phyloP scores from a whole-genome alignment of 2,888 invertebrate species.

The Alviniconcha strummeri region DNA sequence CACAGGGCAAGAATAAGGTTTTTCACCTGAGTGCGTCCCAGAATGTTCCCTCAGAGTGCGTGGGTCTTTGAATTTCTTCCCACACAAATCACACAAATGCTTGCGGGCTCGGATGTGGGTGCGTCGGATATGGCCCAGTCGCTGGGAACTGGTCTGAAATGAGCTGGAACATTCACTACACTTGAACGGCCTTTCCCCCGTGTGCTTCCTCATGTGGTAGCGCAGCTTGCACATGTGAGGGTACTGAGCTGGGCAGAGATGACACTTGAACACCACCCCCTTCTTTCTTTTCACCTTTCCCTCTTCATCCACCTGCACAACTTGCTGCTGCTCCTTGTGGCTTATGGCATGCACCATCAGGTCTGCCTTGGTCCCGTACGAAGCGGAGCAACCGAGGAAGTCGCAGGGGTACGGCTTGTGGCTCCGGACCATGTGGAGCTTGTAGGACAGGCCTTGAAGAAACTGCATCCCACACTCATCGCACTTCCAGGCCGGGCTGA shows the following conservation, averaged over 20 bases:
- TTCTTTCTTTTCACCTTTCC: not conserved
- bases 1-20: conserved; percentile 16
- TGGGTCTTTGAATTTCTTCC: conserved; percentile 10
- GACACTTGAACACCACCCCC: conserved; percentile 4
- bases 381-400: not conserved
- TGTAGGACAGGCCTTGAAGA: conserved; percentile 14
- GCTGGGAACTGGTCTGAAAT: conserved; percentile 12
- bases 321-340: too few species aligned
- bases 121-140: not conserved
- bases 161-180: conserved; percentile 8
- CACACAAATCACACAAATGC: conserved; percentile 24
- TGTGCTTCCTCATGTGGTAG: conserved; percentile 13
- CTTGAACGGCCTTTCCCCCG: conserved; percentile 25
- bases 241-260: conserved; percentile 14
- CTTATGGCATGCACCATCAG: not conserved
- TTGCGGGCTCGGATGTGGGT: conserved; percentile 7
- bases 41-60: conserved; percentile 4
- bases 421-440: not conserved
- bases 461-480: conserved; percentile 29
- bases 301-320: too few species aligned
- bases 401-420: conserved; percentile 10
- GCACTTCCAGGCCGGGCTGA: conserved; percentile 15
- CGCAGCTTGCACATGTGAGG: conserved; percentile 13
- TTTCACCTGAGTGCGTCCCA: conserved; percentile 24
- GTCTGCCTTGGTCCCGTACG: not conserved